Evolutionary conservation across 2,797 vertebrate species (phyloP).

Genomic region (Falco novaeseelandiae): DNA sequence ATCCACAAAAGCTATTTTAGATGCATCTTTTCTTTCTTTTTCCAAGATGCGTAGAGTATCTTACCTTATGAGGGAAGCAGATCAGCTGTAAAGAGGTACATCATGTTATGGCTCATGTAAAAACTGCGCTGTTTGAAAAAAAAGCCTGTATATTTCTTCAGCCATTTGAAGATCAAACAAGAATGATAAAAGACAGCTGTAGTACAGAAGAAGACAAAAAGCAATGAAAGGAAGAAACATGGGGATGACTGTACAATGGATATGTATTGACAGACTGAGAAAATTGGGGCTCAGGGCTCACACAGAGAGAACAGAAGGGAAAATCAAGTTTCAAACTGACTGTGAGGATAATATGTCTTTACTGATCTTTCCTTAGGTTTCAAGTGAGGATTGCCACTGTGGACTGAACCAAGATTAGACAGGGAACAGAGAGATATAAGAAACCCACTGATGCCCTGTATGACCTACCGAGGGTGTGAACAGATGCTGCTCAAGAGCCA

Average conservation of each 20-base stretch:
- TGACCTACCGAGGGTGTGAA: not conserved
- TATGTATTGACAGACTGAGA: not conserved
- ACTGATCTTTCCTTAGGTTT: not conserved
- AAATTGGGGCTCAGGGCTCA: not conserved
- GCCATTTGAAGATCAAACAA: not conserved
- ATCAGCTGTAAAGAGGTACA: not conserved
- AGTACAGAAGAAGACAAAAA: not conserved
- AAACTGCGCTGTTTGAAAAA: not conserved
- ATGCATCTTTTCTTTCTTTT: not conserved
- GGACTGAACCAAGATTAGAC: not conserved
- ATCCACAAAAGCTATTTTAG: not conserved
- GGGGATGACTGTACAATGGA: not conserved
- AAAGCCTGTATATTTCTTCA: not conserved
- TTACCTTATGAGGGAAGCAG: not conserved
- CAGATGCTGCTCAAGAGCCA: not conserved
- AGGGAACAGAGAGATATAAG: not conserved
- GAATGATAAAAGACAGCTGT: not conserved
- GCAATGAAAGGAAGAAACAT: not conserved
- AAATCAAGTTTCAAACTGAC: not conserved
- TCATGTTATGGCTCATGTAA: not conserved
- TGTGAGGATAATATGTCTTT: not conserved
- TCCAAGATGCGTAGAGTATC: not conserved
- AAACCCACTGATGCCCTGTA: not conserved
- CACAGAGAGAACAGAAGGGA: not conserved
- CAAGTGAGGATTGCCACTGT: not conserved